These are phyloP conservation scores for Colius striatus DNA, from an alignment of 2,113 vertebrate species.

Conservation along the genomic window DNA sequence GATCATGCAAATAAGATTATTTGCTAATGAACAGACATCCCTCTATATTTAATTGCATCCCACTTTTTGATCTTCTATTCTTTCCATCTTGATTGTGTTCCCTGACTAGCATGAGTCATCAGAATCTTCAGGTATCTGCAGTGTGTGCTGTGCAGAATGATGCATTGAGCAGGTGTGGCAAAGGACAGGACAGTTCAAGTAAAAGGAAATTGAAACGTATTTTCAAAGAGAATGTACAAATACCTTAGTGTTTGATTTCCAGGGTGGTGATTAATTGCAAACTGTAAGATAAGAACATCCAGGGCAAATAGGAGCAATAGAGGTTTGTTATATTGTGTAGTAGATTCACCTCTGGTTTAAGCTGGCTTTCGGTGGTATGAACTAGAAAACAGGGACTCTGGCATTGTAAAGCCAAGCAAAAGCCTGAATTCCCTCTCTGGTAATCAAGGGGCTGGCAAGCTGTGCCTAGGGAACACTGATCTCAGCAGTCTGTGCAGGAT, in stretches of 20 bases:
- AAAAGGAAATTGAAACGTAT: conserved; percentile 58
- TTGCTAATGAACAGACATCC: background rate
- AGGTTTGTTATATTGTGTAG: background rate
- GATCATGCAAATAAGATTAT: background rate
- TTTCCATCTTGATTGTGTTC: background rate
- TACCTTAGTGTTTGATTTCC: conserved; percentile 63
- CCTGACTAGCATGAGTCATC: background rate
- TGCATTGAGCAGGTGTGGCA: conserved; percentile 37
- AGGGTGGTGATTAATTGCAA: conserved; percentile 63
- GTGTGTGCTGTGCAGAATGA: background rate
- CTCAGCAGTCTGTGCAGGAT: background rate
- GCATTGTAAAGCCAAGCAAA: background rate
- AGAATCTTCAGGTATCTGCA: background rate
- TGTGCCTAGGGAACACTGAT: background rate
- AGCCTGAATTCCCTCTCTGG: background rate
- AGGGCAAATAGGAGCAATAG: conserved; percentile 34
- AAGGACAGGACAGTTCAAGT: conserved; percentile 35
- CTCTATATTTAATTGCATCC: background rate
- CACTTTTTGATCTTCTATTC: background rate
- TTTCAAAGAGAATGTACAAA: conserved; percentile 57
- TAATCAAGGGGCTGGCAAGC: background rate
- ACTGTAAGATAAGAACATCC: conserved; percentile 35
- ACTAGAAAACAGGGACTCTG: background rate
- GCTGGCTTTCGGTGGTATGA: conserved; percentile 46
- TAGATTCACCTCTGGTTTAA: conserved; percentile 59